Evolutionary conservation across 2,113 vertebrate genomes (phyloP).

Genomic region (Ondatra zibethicus): DNA sequence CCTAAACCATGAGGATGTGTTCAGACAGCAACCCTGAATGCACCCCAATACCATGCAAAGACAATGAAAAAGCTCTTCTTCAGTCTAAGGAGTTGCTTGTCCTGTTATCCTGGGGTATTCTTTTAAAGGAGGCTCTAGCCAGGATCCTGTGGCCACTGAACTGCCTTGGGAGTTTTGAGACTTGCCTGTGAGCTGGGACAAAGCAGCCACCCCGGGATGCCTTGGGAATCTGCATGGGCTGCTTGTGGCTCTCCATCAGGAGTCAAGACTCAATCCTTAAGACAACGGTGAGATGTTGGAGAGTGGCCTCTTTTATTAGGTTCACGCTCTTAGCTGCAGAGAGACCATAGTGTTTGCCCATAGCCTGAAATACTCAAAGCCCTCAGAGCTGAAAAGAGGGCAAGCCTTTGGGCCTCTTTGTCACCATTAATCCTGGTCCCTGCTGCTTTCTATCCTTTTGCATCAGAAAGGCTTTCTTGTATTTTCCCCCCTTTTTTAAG

Average conservation of each 20-base stretch:
- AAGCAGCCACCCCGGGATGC: constrained; percentile 88
- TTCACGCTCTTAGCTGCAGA: constrained; percentile 93
- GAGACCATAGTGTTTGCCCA: constrained; percentile 93
- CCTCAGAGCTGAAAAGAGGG: constrained; percentile 91
- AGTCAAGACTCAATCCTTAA: constrained; percentile 89
- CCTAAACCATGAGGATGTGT: constrained; percentile 15
- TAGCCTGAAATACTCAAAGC: constrained; percentile 93
- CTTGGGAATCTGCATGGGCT: constrained; percentile 91
- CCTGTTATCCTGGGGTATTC: constrained; percentile 81
- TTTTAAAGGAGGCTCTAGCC: constrained; percentile 85
- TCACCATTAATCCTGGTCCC: constrained; percentile 93
- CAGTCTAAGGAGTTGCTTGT: not conserved
- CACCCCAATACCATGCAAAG: not conserved
- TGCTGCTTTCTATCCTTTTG: constrained; percentile 86
- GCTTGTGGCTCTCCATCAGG: constrained; percentile 89
- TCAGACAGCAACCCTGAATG: not conserved
- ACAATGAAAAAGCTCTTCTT: not conserved
- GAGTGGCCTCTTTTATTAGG: constrained; percentile 96
- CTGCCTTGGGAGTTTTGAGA: constrained; percentile 82
- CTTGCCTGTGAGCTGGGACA: constrained; percentile 87
- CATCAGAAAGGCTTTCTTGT: constrained; percentile 96
- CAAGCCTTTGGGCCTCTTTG: constrained; percentile 95
- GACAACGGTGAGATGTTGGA: constrained; percentile 91
- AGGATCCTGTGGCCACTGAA: constrained; percentile 79
- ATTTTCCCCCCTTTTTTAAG: constrained; percentile 78